Evolutionary conservation across 1,140 invertebrate genomes (phyloP), one percentile per base, ranked within the genome.

Genomic region (Grapholita molesta): DNA sequence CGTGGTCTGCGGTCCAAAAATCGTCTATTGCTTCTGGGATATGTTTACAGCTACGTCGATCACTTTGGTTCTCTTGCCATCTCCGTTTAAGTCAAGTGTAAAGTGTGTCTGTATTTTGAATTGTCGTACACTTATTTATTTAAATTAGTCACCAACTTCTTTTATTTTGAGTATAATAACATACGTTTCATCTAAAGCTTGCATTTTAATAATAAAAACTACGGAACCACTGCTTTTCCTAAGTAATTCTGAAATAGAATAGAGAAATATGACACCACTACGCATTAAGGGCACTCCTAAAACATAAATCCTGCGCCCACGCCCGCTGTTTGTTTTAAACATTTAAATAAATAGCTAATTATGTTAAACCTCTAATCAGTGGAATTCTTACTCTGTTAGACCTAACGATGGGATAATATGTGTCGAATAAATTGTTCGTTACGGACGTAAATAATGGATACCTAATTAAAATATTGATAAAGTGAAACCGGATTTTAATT

Each of bases 281-380:
- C 32, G 66, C 57, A 69, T 66, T 74, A 76, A 71, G 69, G 68
- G 52, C 67, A 70, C 38, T 55, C 57, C 67, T 38, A 24, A 24
- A 21, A 38, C 35, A 68, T 64, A 64, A 71, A 74, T 67, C 18
- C 48, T 9, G 67, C 78, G 70, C 75, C 79, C 75, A 83, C 80
- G 75, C 67, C 72, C 68, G 18, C 48, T 78, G 73, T 78, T 77
- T 79, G 75, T 83, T 83, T 79, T 74, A 71, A 70, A 72, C 67
- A 85, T 85, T 82, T 82, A 66, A 83, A 85, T 84, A 82, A 82
- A 83, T 79, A 75, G 69, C 79, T 83, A 80, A 83, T 87, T 83
- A 87, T 87, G 83, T 79, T 79, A 84, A 84, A 74, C 68, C 74
- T 75, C 68, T 82, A 79, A 80, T 85, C 77, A 76, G 71, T 48